Evolutionary conservation across 2,888 invertebrate genomes (phyloP).

Genomic region (Invenusta paracnida): DNA sequence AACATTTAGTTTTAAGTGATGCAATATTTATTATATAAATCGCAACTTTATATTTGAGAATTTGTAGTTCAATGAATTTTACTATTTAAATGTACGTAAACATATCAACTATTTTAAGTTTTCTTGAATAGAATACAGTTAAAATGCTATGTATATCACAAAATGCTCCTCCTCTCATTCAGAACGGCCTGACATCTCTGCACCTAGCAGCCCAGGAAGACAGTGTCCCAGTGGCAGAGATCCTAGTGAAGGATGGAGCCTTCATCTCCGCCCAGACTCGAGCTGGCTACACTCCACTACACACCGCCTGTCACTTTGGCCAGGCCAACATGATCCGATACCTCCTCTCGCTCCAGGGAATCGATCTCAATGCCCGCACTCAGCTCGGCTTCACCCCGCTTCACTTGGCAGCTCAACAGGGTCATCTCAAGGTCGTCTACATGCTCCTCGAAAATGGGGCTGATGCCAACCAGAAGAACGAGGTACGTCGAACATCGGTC

Average conservation of each 20-base stretch:
- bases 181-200: slow-evolving; percentile 92
- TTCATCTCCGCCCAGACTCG: slow-evolving; percentile 65
- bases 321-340: slow-evolving; percentile 74
- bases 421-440: slow-evolving; percentile 91
- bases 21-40: too few relatives aligned
- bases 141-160: too few relatives aligned
- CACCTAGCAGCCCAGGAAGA: slow-evolving; percentile 92
- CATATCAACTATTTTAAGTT: too few relatives aligned
- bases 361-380: slow-evolving; percentile 63
- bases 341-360: slow-evolving; percentile 79
- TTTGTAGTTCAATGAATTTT: too few relatives aligned
- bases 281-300: slow-evolving; percentile 95
- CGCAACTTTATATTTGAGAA: too few relatives aligned
- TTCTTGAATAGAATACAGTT: too few relatives aligned
- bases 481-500: too few relatives aligned
- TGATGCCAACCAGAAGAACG: slow-evolving; percentile 87
- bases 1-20: too few relatives aligned
- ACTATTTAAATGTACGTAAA: too few relatives aligned
- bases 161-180: slow-evolving; percentile 38
- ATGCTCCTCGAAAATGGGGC: slow-evolving; percentile 83
- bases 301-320: slow-evolving; percentile 96
- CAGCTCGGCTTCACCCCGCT: slow-evolving; percentile 84
- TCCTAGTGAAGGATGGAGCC: slow-evolving; percentile 76
- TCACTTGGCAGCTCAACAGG: slow-evolving; percentile 98
- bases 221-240: slow-evolving; percentile 79